Base-by-base conservation (phyloP, 1,140 invertebrate species). In the Drosophila sechellia region DNA sequence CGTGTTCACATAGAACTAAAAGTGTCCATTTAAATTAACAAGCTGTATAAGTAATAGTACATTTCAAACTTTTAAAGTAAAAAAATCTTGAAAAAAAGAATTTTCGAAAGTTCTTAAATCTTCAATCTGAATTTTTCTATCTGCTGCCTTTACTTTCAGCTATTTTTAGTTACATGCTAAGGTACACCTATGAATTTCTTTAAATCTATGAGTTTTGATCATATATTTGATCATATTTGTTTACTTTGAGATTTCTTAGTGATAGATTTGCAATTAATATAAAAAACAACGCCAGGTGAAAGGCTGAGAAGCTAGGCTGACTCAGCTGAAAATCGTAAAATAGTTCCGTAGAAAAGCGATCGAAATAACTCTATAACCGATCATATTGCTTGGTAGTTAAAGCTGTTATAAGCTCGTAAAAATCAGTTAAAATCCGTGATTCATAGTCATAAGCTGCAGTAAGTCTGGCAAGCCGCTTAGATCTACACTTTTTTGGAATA, bases 351-450 rank as follows among this genome's bases (percentile, higher is more conserved):
- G 63, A 56, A 68, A 70, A 35, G 20, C 20, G 50, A 34, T 69
- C 17, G 13, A 4, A 48, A 64, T 49, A 12, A 37, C 43, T 64
- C 35, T 34, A 49, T 13, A 34, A 22, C 17, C 42, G 10, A 69
- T 56, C 42, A 27, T 15, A 53, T 40, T 52, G 54, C 63, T 27
- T 48, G 54, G 53, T 54, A 65, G 43, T 40, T 39, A 42, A 59
- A 65, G 63, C 43, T 70, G 66, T 70, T 70, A 70, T 70, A 70
- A 69, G 66, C 64, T 70, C 66, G 66, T 70, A 70, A 70, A 70
- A 70, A 70, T 56, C 66, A 56, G 63, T 35, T 48, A 70, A 68
- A 70, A 49, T 57, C 66, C 64, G 56, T 70, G 66, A 70, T 69
- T 70, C 66, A 70, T 70, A 35, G 49, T 48, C 50, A 70, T 70